Evolutionary conservation across 2,113 vertebrate genomes (phyloP).

Genomic region (Potamarius usumacintae): DNA sequence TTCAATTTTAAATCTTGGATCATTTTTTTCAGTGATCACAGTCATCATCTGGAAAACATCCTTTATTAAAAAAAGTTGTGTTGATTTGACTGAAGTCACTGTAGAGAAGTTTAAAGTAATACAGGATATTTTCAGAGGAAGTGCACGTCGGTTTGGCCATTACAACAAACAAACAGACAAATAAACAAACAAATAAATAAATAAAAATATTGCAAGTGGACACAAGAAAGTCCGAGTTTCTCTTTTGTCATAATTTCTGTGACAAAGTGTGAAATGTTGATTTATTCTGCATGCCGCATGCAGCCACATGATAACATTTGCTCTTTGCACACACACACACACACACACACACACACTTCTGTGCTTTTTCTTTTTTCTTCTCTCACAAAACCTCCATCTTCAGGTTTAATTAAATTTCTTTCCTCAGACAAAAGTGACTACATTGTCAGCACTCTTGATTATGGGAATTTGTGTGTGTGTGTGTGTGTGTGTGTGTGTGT

Average conservation of each 20-base stretch:
- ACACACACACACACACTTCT: constrained; percentile 17
- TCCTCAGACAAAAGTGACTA: constrained; percentile 21
- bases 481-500: neutral
- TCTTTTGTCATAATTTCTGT: constrained; percentile 37
- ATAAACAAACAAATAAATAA: neutral
- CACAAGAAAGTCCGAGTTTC: neutral
- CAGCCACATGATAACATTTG: constrained; percentile 50
- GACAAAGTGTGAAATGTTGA: constrained; percentile 52
- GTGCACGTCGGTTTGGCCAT: neutral
- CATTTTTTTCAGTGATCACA: too few species aligned
- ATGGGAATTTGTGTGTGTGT: constrained; percentile 4
- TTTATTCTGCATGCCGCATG: constrained; percentile 45
- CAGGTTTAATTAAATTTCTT: constrained; percentile 52
- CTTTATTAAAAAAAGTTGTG: neutral
- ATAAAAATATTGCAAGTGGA: neutral
- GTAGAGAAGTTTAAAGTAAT: neutral
- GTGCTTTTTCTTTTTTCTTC: constrained; percentile 14
- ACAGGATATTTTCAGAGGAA: neutral
- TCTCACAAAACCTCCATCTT: constrained; percentile 24
- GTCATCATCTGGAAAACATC: too few species aligned
- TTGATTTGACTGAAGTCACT: neutral
- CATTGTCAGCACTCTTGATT: constrained; percentile 38
- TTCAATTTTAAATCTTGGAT: too few species aligned
- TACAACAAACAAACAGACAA: neutral
- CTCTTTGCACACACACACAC: constrained; percentile 34